Evolutionary conservation across 2,888 invertebrate species (phyloP).

Genomic region (Campopleginae sp.): DNA sequence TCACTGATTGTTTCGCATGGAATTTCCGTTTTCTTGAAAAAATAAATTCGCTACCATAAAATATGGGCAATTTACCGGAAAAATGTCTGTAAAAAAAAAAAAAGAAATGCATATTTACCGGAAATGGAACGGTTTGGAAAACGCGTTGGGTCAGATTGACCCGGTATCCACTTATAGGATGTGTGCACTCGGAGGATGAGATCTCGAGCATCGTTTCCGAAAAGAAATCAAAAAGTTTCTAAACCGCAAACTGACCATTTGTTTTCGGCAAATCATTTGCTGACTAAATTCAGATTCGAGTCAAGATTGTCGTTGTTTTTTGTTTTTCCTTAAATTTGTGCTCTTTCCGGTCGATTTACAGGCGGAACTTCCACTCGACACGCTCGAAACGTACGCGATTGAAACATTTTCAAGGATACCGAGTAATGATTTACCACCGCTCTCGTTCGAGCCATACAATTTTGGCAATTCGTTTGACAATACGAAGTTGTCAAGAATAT

Average conservation of each 20-base stretch:
- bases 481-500: constrained; percentile 12
- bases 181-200: too few species aligned
- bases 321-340: background rate
- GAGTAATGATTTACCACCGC: constrained; percentile 4
- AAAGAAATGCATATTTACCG: too few species aligned
- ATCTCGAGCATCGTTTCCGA: too few species aligned
- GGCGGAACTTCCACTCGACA: constrained; percentile 2
- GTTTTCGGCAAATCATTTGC: background rate
- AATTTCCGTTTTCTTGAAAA: too few species aligned
- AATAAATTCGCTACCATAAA: too few species aligned
- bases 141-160: background rate
- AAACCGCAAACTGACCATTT: too few species aligned
- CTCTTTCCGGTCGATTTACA: background rate
- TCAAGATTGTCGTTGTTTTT: background rate
- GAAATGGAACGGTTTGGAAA: background rate
- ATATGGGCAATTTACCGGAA: too few species aligned
- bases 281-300: background rate
- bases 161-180: too few species aligned
- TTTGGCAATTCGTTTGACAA: constrained; percentile 8
- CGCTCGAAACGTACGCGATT: constrained; percentile 1
- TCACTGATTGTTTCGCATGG: background rate
- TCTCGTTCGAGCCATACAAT: background rate
- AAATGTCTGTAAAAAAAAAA: too few species aligned
- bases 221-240: too few species aligned
- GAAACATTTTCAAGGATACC: constrained; percentile 3